These are phyloP conservation scores for Gambelia wislizenii DNA, from an alignment of 2,797 vertebrate species.

Conservation along the genomic window DNA sequence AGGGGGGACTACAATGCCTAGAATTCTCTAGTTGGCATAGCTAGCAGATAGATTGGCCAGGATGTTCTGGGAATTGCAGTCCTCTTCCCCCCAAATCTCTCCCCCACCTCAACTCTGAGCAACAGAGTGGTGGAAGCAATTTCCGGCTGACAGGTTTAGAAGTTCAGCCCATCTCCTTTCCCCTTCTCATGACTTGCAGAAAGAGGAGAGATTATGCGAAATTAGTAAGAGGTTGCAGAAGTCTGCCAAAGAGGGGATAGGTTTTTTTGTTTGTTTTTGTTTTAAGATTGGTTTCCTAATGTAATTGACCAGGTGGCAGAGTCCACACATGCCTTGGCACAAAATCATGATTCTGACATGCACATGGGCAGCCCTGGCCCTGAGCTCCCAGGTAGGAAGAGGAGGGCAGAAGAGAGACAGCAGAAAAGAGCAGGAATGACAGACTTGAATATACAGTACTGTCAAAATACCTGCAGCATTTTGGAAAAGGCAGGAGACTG, in stretches of 20 bases:
- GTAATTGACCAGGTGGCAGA: background rate
- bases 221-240: background rate
- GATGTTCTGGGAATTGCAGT: background rate
- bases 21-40: background rate
- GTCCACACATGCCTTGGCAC: background rate
- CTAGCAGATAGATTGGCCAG: background rate
- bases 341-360: background rate
- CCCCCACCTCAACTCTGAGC: background rate
- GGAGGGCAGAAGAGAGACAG: background rate
- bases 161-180: background rate
- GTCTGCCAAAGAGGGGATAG: background rate
- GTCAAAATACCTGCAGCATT: slow-evolving; percentile 1
- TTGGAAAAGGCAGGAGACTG: too few relatives aligned
- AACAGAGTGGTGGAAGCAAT: too few relatives aligned
- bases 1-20: background rate
- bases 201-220: background rate
- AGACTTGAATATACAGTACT: background rate
- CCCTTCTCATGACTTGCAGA: background rate
- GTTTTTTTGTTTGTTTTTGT: background rate
- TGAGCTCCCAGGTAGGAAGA: background rate
- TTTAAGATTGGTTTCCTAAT: too few relatives aligned
- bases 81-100: background rate
- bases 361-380: too few relatives aligned
- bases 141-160: too few relatives aligned
- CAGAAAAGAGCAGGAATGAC: background rate